phyloP scores from a whole-genome alignment of 2,113 vertebrate genomes.

The Istiophorus platypterus region DNA sequence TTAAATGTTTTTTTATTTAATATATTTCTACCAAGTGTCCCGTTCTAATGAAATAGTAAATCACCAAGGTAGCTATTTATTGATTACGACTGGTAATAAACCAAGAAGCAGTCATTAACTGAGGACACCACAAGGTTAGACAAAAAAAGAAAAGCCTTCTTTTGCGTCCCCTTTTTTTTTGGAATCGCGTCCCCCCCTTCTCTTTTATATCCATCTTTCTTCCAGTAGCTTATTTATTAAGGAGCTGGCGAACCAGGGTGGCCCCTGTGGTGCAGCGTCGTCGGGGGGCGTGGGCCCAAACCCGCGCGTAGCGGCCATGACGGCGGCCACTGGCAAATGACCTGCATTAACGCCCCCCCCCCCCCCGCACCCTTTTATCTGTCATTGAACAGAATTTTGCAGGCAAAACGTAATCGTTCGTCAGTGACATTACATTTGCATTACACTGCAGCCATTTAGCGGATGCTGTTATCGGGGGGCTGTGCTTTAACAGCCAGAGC shows the following conservation, averaged over 20 bases:
- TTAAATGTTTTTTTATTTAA: neutral
- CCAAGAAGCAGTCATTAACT: neutral
- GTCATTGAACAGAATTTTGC: conserved; percentile 35
- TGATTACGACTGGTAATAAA: neutral
- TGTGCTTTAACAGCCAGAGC: conserved; percentile 18
- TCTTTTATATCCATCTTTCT: neutral
- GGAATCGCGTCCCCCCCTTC: neutral
- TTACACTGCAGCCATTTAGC: conserved; percentile 37
- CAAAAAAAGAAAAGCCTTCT: neutral
- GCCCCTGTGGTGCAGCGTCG: neutral
- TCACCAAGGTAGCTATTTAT: neutral
- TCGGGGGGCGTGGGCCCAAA: conserved; percentile 21
- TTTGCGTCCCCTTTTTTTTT: neutral
- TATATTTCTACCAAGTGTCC: no score
- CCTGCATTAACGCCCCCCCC: conserved; percentile 18
- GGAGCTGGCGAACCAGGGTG: neutral
- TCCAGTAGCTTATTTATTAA: neutral
- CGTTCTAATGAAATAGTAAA: neutral
- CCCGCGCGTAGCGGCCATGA: conserved; percentile 29
- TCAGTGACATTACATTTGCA: conserved; percentile 49
- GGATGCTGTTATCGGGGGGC: conserved; percentile 15
- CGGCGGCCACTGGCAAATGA: conserved; percentile 21
- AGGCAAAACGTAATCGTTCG: conserved; percentile 25
- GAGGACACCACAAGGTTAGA: conserved; percentile 6
- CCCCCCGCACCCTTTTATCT: conserved; percentile 37